Evolutionary conservation across 2,113 vertebrate genomes (phyloP).

Genomic region (Noturus placidus): DNA sequence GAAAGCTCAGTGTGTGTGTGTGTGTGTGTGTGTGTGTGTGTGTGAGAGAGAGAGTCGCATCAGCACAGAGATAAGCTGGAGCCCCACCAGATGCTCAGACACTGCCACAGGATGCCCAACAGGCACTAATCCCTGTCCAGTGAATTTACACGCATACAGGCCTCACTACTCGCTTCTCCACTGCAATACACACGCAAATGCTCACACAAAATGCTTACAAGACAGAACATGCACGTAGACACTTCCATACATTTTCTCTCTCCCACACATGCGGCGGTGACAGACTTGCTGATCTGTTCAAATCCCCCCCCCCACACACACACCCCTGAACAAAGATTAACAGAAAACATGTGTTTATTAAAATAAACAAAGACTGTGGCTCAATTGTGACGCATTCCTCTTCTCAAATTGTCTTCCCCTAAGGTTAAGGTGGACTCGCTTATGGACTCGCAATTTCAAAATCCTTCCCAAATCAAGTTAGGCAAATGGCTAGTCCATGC

Average conservation of each 20-base stretch:
- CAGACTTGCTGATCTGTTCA: background rate
- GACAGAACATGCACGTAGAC: background rate
- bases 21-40: constrained; percentile 22
- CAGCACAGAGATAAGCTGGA: constrained; percentile 36
- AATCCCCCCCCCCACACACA: background rate
- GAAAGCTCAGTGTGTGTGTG: constrained; percentile 14
- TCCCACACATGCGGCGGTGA: background rate
- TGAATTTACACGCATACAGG: background rate
- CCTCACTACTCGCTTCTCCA: background rate
- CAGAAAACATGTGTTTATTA: background rate
- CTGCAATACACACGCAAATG: background rate
- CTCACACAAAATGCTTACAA: background rate
- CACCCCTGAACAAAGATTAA: background rate
- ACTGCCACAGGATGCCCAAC: background rate
- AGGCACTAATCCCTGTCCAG: constrained; percentile 5
- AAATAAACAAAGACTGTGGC: background rate
- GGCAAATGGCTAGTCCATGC: background rate
- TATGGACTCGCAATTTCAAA: background rate
- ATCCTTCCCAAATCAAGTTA: background rate
- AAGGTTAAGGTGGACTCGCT: background rate
- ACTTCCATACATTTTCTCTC: background rate
- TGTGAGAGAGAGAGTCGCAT: constrained; percentile 27
- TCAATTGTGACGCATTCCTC: background rate
- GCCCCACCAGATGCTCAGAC: constrained; percentile 1
- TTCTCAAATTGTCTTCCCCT: background rate